Conservation (phyloP, 1,140 invertebrate genomes). For the Drosophila jambulina region DNA sequence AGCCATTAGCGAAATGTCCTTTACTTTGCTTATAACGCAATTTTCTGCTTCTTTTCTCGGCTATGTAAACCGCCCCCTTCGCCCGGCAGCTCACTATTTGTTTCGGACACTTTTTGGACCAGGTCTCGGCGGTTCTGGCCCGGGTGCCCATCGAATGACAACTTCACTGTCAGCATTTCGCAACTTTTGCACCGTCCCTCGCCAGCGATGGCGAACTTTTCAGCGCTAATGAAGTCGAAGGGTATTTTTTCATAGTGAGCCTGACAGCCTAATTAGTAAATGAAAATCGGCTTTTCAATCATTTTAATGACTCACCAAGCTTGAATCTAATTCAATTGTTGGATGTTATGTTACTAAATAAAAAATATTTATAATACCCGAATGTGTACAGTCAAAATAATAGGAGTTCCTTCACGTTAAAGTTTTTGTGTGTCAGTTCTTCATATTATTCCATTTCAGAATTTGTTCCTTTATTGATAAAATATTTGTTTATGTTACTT, state of each 20-base stretch:
- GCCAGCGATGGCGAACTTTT: slow-evolving; percentile 55
- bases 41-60: slow-evolving; percentile 66
- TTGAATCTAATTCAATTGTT: neutral
- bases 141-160: slow-evolving; percentile 66
- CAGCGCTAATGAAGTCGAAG: slow-evolving; percentile 78
- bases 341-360: neutral
- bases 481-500: too few species aligned
- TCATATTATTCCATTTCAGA: too few species aligned
- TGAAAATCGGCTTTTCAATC: slow-evolving; percentile 29
- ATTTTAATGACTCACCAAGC: neutral
- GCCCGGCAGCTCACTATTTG: slow-evolving; percentile 61
- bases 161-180: slow-evolving; percentile 78
- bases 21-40: slow-evolving; percentile 83
- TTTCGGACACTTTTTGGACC: slow-evolving; percentile 68
- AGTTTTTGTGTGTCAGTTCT: too few species aligned
- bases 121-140: slow-evolving; percentile 28
- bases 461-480: too few species aligned
- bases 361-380: too few species aligned
- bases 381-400: too few species aligned
- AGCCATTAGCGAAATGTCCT: slow-evolving; percentile 82
- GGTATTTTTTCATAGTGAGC: slow-evolving; percentile 51
- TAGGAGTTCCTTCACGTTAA: neutral
- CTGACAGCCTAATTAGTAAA: slow-evolving; percentile 60
- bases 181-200: slow-evolving; percentile 64
- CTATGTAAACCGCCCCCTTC: neutral